Conservation (phyloP, 2,797 vertebrate genomes). For the Ctenosaura bakeri region DNA sequence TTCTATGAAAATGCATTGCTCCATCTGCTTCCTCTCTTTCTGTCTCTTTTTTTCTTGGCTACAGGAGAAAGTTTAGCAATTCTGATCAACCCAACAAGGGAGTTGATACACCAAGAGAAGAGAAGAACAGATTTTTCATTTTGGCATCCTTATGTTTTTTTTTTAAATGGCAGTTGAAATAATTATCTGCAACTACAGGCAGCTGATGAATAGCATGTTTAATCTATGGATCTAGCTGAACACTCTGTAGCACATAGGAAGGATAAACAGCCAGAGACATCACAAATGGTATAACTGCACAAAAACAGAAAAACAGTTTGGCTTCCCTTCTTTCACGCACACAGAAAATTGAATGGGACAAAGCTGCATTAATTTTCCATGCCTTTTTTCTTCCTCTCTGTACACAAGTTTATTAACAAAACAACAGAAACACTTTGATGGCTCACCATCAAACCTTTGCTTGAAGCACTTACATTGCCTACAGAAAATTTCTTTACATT, state of each 20-base stretch:
- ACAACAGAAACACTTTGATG: background rate
- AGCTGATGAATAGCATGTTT: constrained; percentile 74
- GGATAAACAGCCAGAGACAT: constrained; percentile 63
- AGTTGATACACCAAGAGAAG: constrained; percentile 78
- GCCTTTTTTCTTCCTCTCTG: background rate
- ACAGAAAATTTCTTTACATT: background rate
- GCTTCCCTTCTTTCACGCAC: constrained; percentile 46
- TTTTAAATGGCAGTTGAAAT: constrained; percentile 74
- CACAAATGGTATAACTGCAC: constrained; percentile 53
- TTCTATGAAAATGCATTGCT: constrained; percentile 79
- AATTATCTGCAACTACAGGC: constrained; percentile 70
- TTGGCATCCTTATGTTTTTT: constrained; percentile 79
- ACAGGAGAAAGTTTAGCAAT: constrained; percentile 76
- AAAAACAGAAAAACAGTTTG: constrained; percentile 56
- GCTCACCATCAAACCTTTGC: background rate
- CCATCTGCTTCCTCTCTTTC: constrained; percentile 81
- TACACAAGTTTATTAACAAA: background rate
- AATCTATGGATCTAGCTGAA: constrained; percentile 74
- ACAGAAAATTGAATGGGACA: constrained; percentile 4
- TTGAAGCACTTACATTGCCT: background rate
- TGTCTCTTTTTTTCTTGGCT: constrained; percentile 75
- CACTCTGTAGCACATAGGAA: constrained; percentile 50
- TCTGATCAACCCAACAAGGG: constrained; percentile 78
- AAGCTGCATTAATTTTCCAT: constrained; percentile 1
- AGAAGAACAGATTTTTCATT: constrained; percentile 83